Conservation (phyloP, 2,888 invertebrate genomes). For the Periphyllus acericola region DNA sequence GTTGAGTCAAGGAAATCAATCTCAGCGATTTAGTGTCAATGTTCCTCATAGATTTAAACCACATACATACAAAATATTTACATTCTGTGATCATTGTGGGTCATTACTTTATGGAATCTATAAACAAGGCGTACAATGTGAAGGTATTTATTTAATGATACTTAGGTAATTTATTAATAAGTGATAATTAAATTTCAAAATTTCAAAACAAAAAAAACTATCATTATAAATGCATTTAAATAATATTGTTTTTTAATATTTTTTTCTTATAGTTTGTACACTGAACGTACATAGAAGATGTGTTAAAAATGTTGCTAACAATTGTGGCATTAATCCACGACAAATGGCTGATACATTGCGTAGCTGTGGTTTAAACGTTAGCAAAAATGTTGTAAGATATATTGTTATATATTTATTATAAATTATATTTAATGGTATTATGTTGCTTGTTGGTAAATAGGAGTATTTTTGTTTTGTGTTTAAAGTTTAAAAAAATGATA, state of each 20-base stretch:
- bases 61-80: conserved; percentile 97
- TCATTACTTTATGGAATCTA: conserved; percentile 95
- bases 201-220: no score
- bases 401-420: neutral
- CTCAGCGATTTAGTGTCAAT: conserved; percentile 94
- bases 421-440: neutral
- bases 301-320: conserved; percentile 98
- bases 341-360: conserved; percentile 92
- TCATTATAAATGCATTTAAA: no score
- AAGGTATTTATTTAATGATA: conserved; percentile 71
- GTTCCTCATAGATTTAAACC: conserved; percentile 96
- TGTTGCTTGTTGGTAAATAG: neutral
- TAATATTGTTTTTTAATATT: neutral
- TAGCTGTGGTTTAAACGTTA: conserved; percentile 51
- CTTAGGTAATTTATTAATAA: no score
- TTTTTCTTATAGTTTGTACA: conserved; percentile 78
- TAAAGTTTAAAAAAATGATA: neutral
- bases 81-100: conserved; percentile 99
- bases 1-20: conserved; percentile 69
- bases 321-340: conserved; percentile 98
- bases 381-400: conserved; percentile 54
- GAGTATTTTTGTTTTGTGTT: neutral
- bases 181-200: no score
- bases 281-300: conserved; percentile 99
- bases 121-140: conserved; percentile 96